Percentiles rank a stretch among this genome's conserved stretches.
Conservation (phyloP, 2,888 invertebrate genomes). For the Beris morrisii region DNA sequence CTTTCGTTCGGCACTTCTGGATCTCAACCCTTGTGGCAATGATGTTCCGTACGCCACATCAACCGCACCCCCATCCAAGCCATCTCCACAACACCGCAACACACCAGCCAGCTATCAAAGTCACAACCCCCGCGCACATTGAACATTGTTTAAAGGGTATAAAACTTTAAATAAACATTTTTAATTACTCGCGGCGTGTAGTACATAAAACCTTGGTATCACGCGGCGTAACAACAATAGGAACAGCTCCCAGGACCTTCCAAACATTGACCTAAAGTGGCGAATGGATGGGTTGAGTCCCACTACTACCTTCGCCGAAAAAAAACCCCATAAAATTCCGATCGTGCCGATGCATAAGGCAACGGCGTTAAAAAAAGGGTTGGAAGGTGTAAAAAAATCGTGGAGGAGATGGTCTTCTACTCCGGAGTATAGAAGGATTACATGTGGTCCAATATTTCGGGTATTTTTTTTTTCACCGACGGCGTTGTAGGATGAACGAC, state of each 20-base stretch:
- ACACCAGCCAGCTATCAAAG: neutral
- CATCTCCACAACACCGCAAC: constrained; percentile 27
- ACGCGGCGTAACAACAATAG: constrained; percentile 5
- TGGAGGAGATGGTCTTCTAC: too few species aligned
- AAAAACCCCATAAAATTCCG: constrained; percentile 28
- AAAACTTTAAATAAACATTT: constrained; percentile 44
- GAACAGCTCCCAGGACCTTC: neutral
- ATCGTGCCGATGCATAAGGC: constrained; percentile 42
- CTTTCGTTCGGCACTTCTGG: neutral
- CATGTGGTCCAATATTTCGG: too few species aligned
- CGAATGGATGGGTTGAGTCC: neutral
- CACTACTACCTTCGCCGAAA: constrained; percentile 16
- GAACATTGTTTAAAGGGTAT: constrained; percentile 38
- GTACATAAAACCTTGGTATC: constrained; percentile 30
- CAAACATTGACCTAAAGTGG: neutral
- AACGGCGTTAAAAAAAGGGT: neutral
- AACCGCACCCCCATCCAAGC: constrained; percentile 3
- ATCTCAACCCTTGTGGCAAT: neutral
- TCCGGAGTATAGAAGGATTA: too few species aligned
- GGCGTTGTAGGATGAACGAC: neutral
- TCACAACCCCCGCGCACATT: constrained; percentile 29
- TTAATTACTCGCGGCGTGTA: constrained; percentile 42
- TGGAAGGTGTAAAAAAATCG: neutral
- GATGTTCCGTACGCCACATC: constrained; percentile 24
- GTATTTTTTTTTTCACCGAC: neutral